Percentiles rank a stretch among this genome's conserved stretches.
phyloP scores from a whole-genome alignment of 2,888 invertebrate species.

The Psococerastis gibbosa region DNA sequence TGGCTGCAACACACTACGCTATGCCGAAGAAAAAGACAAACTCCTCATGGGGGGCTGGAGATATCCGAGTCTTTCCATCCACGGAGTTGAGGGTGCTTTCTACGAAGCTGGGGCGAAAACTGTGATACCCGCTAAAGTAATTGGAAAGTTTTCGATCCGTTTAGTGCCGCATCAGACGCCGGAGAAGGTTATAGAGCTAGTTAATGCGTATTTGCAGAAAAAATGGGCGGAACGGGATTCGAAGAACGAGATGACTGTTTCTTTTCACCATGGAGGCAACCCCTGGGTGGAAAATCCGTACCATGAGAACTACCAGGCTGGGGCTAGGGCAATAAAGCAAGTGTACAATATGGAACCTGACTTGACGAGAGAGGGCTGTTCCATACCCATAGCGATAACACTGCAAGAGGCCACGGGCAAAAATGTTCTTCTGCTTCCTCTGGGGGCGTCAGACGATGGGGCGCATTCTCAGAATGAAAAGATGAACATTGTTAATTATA shows the following conservation, averaged over 20 bases:
- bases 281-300: slow-evolving; percentile 87
- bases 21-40: slow-evolving; percentile 57
- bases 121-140: slow-evolving; percentile 82
- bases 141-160: slow-evolving; percentile 92
- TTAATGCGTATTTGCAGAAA: slow-evolving; percentile 53
- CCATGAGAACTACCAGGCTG: slow-evolving; percentile 86
- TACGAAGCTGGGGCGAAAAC: slow-evolving; percentile 87
- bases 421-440: slow-evolving; percentile 84
- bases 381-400: slow-evolving; percentile 90
- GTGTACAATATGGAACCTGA: slow-evolving; percentile 87
- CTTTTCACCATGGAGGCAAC: slow-evolving; percentile 54
- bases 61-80: slow-evolving; percentile 79
- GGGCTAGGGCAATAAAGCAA: slow-evolving; percentile 54
- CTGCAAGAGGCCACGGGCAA: slow-evolving; percentile 79
- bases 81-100: slow-evolving; percentile 92
- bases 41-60: slow-evolving; percentile 92
- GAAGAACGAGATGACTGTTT: slow-evolving; percentile 63
- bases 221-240: slow-evolving; percentile 62
- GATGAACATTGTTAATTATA: slow-evolving; percentile 77
- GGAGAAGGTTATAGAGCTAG: slow-evolving; percentile 58
- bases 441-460: slow-evolving; percentile 91
- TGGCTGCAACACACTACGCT: slow-evolving; percentile 46
- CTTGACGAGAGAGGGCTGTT: slow-evolving; percentile 91
- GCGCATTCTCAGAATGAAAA: slow-evolving; percentile 99
- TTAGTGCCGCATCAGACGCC: slow-evolving; percentile 91